phyloP scores from a whole-genome alignment of 37 sponge, comb jelly and placozoan genomes.

The Bolinopsis microptera region DNA sequence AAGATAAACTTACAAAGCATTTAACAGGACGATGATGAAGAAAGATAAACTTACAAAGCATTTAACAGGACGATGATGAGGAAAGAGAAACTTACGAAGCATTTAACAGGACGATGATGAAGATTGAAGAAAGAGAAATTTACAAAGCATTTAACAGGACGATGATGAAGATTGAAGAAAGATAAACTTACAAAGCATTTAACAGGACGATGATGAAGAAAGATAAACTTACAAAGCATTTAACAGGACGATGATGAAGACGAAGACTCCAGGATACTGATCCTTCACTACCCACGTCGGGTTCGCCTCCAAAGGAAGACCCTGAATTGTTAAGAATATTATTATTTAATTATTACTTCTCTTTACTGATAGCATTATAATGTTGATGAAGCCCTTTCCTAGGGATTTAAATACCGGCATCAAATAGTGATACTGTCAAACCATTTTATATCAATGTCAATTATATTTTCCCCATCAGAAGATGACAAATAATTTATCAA shows the following conservation, averaged over 20 bases:
- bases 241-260: neutral
- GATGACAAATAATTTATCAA: neutral
- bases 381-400: no score
- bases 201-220: neutral
- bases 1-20: constrained; percentile 21
- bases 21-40: neutral
- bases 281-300: neutral
- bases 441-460: no score
- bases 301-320: constrained; percentile 1
- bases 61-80: constrained; percentile 6
- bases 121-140: neutral
- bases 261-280: constrained; percentile 11
- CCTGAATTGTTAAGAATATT: neutral
- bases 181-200: constrained; percentile 20
- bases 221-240: constrained; percentile 31
- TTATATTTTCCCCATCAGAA: no score
- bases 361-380: no score
- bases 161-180: neutral
- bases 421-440: no score
- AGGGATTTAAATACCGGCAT: no score
- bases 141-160: constrained; percentile 13
- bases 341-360: no score
- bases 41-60: constrained; percentile 21
- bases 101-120: constrained; percentile 13
- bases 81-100: neutral